These are phyloP conservation scores for Pocillopora damicornis DNA, from an alignment of 64 coral and sea anemone species.

Conservation along the genomic window DNA sequence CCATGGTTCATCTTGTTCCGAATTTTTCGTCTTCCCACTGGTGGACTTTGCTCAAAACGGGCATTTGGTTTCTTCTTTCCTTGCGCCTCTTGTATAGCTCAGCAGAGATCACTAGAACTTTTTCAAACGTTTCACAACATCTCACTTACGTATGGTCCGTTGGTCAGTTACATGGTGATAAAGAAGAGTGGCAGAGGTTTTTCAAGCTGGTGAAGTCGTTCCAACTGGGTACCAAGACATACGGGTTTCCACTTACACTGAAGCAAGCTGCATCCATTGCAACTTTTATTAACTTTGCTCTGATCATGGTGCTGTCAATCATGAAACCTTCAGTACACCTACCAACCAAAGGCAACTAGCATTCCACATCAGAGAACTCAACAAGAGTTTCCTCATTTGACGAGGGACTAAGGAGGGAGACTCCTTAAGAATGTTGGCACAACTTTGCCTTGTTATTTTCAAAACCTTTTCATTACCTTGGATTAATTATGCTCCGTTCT, in stretches of 20 bases:
- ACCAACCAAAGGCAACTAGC: background rate
- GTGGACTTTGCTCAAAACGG: constrained; percentile 84
- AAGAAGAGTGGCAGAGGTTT: constrained; percentile 82
- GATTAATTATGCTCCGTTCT: too few species aligned
- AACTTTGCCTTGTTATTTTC: too few species aligned
- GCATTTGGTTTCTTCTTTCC: constrained; percentile 78
- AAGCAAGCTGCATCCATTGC: constrained; percentile 85
- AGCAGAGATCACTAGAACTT: constrained; percentile 53
- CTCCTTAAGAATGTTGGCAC: too few species aligned
- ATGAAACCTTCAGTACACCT: constrained; percentile 56
- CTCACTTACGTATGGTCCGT: constrained; percentile 69
- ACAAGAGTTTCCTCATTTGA: too few species aligned
- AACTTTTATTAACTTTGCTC: constrained; percentile 86
- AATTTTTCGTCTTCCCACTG: constrained; percentile 64
- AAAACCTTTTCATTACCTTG: too few species aligned
- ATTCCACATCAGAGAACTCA: background rate
- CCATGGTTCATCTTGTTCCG: constrained; percentile 48
- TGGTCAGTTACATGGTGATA: constrained; percentile 56
- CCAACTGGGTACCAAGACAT: constrained; percentile 68
- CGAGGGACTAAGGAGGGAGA: too few species aligned
- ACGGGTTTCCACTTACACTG: constrained; percentile 86
- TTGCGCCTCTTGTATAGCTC: constrained; percentile 77
- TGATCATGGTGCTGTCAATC: constrained; percentile 85
- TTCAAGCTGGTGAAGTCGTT: constrained; percentile 75
- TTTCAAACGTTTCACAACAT: constrained; percentile 74